Conservation (phyloP, 2,888 invertebrate genomes). For the Drosophila recens region DNA sequence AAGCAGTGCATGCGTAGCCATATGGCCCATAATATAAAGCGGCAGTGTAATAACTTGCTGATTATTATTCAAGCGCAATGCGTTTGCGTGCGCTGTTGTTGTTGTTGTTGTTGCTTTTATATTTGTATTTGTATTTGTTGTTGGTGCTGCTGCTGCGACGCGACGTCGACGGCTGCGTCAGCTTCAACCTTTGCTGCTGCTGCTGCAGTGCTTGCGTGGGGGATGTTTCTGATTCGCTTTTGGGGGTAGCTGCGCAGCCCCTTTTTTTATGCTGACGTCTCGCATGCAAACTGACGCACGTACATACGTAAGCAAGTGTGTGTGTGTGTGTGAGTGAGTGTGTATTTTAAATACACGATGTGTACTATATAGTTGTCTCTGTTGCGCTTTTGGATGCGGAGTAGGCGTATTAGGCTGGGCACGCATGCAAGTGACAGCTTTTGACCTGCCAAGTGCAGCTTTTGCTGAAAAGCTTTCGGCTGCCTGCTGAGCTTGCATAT, state of each 20-base stretch:
- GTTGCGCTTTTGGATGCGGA: slow-evolving; percentile 1
- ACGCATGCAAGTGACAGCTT: slow-evolving; percentile 62
- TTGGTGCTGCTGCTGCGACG: slow-evolving; percentile 1
- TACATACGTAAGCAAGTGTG: slow-evolving; percentile 5
- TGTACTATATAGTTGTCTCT: slow-evolving; percentile 35
- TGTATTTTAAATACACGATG: not conserved
- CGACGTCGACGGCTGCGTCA: not conserved
- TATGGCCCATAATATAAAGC: slow-evolving; percentile 30
- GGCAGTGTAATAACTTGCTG: slow-evolving; percentile 7
- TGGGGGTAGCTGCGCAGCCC: slow-evolving; percentile 66
- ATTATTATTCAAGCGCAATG: slow-evolving; percentile 43
- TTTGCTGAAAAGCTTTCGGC: slow-evolving; percentile 39
- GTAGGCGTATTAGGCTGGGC: slow-evolving; percentile 50
- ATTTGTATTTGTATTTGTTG: not conserved
- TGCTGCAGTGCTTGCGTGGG: slow-evolving; percentile 35
- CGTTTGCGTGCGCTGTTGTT: slow-evolving; percentile 63
- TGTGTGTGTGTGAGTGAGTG: not conserved
- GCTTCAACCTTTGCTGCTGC: slow-evolving; percentile 2
- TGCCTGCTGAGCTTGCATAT: slow-evolving; percentile 19
- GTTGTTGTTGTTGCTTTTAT: slow-evolving; percentile 14
- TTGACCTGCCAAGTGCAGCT: slow-evolving; percentile 45
- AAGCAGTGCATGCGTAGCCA: slow-evolving; percentile 74
- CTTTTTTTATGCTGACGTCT: slow-evolving; percentile 21
- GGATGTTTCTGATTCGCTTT: slow-evolving; percentile 50
- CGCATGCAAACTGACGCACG: slow-evolving; percentile 1